These are phyloP conservation scores for Spea multiplicata DNA, from an alignment of 2,113 vertebrate genomes.

Conservation along the genomic window DNA sequence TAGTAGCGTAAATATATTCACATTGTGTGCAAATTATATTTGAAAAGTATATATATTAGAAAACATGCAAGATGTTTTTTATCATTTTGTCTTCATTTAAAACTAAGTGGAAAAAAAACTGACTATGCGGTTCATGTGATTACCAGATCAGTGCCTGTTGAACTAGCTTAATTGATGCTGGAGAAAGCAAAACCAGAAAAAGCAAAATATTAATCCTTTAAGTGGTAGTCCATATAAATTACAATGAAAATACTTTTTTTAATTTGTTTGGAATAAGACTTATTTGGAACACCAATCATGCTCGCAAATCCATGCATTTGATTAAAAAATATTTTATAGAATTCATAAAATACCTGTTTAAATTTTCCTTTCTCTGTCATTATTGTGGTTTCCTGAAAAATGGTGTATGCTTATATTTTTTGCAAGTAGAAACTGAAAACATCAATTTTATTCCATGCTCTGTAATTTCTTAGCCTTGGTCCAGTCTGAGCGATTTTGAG, in stretches of 20 bases:
- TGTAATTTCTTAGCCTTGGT: slow-evolving; percentile 15
- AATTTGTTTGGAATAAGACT: slow-evolving; percentile 11
- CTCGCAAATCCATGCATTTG: slow-evolving; percentile 1
- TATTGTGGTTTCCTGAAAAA: slow-evolving; percentile 18
- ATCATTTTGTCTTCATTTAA: too few relatives aligned
- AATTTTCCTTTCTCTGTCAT: slow-evolving; percentile 5
- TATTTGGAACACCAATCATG: slow-evolving; percentile 3
- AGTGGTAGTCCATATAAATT: background rate
- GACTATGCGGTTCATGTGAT: too few relatives aligned
- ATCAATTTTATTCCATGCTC: slow-evolving; percentile 31
- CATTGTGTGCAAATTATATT: too few relatives aligned
- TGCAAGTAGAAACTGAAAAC: slow-evolving; percentile 26
- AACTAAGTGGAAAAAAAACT: too few relatives aligned
- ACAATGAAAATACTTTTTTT: background rate
- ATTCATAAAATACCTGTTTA: slow-evolving; percentile 7
- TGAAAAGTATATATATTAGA: too few relatives aligned
- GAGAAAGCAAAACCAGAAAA: background rate
- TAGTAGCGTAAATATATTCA: too few relatives aligned
- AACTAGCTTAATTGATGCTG: too few relatives aligned
- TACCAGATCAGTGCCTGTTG: too few relatives aligned
- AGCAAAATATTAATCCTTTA: background rate
- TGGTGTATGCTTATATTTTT: slow-evolving; percentile 9
- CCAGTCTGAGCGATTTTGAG: slow-evolving; percentile 37
- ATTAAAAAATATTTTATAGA: slow-evolving; percentile 3
- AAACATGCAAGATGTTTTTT: too few relatives aligned